A percentile compares a stretch with the other conserved stretches of the same genome.
These are phyloP conservation scores for Ophiothrix spiculata DNA, from an alignment of 35 echinoderm and acorn worm genomes.

Conservation along the genomic window DNA sequence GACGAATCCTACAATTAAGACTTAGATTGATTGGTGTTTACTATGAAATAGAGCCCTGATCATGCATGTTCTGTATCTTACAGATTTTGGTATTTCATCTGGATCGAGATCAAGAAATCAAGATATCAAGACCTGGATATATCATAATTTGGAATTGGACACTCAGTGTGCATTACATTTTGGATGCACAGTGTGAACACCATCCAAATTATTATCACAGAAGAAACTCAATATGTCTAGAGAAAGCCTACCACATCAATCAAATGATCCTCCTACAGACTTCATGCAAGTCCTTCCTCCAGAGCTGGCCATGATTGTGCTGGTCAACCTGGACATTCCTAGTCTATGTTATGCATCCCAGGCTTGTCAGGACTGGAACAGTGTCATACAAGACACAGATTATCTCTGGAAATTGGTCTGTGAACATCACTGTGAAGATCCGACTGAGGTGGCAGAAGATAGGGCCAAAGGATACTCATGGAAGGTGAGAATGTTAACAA, in stretches of 20 bases:
- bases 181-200: too few relatives aligned
- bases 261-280: not conserved
- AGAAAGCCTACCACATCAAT: not conserved
- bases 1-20: too few relatives aligned
- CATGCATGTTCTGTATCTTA: too few relatives aligned
- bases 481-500: conserved; percentile 33
- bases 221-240: too few relatives aligned
- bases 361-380: conserved; percentile 52
- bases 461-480: conserved; percentile 49
- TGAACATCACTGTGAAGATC: conserved; percentile 36
- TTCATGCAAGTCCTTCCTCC: conserved; percentile 42
- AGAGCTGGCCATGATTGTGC: conserved; percentile 41
- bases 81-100: too few relatives aligned
- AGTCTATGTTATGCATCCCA: conserved; percentile 40
- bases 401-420: conserved; percentile 58
- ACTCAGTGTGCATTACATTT: too few relatives aligned
- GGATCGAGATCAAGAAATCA: too few relatives aligned
- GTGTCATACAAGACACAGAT: conserved; percentile 60
- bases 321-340: conserved; percentile 20
- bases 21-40: too few relatives aligned
- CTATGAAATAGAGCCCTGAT: too few relatives aligned
- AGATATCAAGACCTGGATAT: too few relatives aligned
- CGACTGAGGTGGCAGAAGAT: conserved; percentile 33
- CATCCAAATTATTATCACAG: too few relatives aligned
- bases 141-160: too few relatives aligned